These are phyloP conservation scores for Gonatopus flavifemur DNA, from an alignment of 1,140 invertebrate species.

Conservation along the genomic window DNA sequence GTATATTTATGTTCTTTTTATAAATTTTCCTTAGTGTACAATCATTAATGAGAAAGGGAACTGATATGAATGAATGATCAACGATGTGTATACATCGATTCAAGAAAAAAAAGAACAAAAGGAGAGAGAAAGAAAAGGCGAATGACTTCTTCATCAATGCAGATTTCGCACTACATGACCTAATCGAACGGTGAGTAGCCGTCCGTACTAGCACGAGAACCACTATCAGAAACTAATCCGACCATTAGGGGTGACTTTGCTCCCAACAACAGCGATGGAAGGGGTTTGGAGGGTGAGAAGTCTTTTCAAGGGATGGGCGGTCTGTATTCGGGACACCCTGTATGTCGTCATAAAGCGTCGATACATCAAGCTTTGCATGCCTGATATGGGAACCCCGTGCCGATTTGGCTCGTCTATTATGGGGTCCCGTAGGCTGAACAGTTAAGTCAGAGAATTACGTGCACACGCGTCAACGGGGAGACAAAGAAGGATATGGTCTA, in stretches of 20 bases:
- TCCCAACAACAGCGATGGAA: slow-evolving; percentile 20
- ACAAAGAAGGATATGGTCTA: no score
- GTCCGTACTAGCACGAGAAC: slow-evolving; percentile 24
- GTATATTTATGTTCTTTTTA: no score
- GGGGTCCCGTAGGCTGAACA: slow-evolving; percentile 15
- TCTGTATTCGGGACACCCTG: slow-evolving; percentile 44
- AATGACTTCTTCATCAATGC: slow-evolving; percentile 35
- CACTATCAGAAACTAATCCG: slow-evolving; percentile 52
- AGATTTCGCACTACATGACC: slow-evolving; percentile 35
- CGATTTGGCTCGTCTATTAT: slow-evolving; percentile 7
- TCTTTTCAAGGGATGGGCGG: slow-evolving; percentile 48
- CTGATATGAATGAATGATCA: no score
- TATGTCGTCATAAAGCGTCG: slow-evolving; percentile 52
- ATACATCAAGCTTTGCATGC: slow-evolving; percentile 60
- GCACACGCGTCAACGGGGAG: no score
- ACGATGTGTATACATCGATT: no score
- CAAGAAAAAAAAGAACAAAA: no score
- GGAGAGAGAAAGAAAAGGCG: neutral
- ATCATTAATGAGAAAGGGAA: no score
- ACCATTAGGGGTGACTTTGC: slow-evolving; percentile 54
- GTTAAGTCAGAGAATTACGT: slow-evolving; percentile 32
- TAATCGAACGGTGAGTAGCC: no score
- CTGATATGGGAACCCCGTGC: slow-evolving; percentile 54
- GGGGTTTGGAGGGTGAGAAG: slow-evolving; percentile 17
- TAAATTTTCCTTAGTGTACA: no score